These are phyloP conservation scores for Drosophila virilis DNA, from an alignment of 1,140 invertebrate genomes.

Conservation along the genomic window DNA sequence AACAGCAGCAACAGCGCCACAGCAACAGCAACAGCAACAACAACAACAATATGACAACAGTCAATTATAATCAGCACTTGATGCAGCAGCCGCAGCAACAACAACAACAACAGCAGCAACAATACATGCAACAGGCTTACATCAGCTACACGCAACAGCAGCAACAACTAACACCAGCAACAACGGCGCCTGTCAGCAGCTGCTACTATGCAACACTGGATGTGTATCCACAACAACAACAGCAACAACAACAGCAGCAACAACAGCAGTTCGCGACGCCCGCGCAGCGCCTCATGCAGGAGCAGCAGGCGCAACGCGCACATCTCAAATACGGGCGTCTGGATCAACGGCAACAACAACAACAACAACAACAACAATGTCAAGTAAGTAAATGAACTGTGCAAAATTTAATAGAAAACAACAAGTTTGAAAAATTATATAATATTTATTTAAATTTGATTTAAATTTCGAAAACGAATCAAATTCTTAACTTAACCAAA, in stretches of 20 bases:
- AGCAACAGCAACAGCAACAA: slow-evolving; percentile 26
- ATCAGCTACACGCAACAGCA: slow-evolving; percentile 27
- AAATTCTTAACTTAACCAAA: no score
- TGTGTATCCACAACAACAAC: slow-evolving; percentile 44
- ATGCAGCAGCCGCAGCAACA: slow-evolving; percentile 52
- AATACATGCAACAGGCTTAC: slow-evolving; percentile 31
- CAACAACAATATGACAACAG: slow-evolving; percentile 40
- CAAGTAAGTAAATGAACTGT: slow-evolving; percentile 38
- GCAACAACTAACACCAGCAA: slow-evolving; percentile 47
- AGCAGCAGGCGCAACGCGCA: slow-evolving; percentile 27
- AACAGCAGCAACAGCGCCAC: slow-evolving; percentile 62
- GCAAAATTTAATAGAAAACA: neutral
- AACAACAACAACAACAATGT: slow-evolving; percentile 28
- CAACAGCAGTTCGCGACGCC: slow-evolving; percentile 42
- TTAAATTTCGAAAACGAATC: no score
- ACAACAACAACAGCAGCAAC: slow-evolving; percentile 39
- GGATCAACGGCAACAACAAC: slow-evolving; percentile 18
- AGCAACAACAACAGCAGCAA: slow-evolving; percentile 29
- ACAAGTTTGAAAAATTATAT: neutral
- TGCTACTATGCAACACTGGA: slow-evolving; percentile 50
- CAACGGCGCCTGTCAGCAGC: slow-evolving; percentile 54
- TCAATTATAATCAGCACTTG: slow-evolving; percentile 45
- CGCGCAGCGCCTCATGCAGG: slow-evolving; percentile 43
- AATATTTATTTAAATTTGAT: neutral
- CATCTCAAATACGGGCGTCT: slow-evolving; percentile 8